Percentiles rank a stretch among this genome's conserved stretches.
phyloP scores from a whole-genome alignment of 2,113 vertebrate species.

The Brevimyrus niger region DNA sequence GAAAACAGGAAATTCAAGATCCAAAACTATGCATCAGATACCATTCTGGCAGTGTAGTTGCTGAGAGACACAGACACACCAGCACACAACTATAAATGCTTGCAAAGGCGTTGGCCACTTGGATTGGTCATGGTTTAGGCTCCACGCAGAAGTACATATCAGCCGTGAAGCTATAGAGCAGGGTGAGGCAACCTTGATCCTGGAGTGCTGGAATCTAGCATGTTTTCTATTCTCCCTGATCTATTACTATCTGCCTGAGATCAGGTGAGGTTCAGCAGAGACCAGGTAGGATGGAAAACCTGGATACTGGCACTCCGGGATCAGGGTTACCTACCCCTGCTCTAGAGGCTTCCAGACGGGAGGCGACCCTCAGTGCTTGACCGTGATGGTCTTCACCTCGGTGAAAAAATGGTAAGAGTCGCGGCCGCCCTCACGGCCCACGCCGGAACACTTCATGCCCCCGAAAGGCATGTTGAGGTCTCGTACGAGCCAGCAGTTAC shows the following conservation, averaged over 20 bases:
- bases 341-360: not conserved
- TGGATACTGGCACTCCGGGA: not conserved
- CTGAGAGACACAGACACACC: not conserved
- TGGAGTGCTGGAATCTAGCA: not conserved
- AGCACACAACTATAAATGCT: not conserved
- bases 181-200: not conserved
- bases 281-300: not conserved
- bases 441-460: constrained; percentile 88
- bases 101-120: not conserved
- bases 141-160: not conserved
- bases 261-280: not conserved
- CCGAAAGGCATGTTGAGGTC: constrained; percentile 95
- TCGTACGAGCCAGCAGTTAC: constrained; percentile 93
- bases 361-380: constrained; percentile 71
- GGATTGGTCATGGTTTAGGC: not conserved
- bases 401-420: constrained; percentile 96
- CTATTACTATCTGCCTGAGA: not conserved
- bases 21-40: not conserved
- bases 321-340: not conserved
- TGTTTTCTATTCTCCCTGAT: not conserved
- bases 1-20: not conserved
- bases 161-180: not conserved
- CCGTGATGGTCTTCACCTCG: constrained; percentile 83
- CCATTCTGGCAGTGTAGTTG: not conserved
- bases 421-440: constrained; percentile 86